Evolutionary conservation across 1,140 invertebrate genomes (phyloP).

Genomic region (Drosophila chauvacae): DNA sequence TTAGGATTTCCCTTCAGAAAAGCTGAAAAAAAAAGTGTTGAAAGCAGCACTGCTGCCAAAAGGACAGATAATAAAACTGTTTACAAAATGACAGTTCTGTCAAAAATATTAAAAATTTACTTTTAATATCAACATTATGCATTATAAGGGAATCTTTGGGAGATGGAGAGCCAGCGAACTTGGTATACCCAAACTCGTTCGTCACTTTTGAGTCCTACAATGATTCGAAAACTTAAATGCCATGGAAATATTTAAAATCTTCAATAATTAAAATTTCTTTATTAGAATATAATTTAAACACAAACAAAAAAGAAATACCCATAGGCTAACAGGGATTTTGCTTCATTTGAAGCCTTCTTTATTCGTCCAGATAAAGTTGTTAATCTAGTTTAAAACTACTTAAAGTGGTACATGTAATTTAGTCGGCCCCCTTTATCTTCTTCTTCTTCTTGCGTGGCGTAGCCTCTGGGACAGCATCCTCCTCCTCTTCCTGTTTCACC

Average conservation of each 20-base stretch:
- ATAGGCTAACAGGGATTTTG: background rate
- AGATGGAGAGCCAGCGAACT: background rate
- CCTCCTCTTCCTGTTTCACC: conserved; percentile 1
- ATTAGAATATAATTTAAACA: background rate
- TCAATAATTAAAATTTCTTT: background rate
- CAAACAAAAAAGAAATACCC: too few species aligned
- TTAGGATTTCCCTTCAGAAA: background rate
- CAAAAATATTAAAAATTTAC: background rate
- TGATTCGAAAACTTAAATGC: too few species aligned
- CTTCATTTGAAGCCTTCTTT: background rate
- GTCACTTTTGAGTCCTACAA: too few species aligned
- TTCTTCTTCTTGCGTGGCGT: conserved; percentile 3
- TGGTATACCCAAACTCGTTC: too few species aligned
- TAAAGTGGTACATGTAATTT: background rate
- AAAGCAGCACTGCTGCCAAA: background rate
- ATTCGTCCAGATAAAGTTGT: background rate
- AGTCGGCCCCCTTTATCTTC: background rate
- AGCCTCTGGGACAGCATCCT: background rate
- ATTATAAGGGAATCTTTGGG: background rate
- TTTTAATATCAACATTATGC: background rate
- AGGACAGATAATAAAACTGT: too few species aligned
- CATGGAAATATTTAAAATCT: background rate
- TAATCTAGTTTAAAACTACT: conserved; percentile 1
- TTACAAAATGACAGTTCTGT: too few species aligned
- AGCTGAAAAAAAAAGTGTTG: background rate